Base-by-base conservation (phyloP, 2,797 vertebrate genomes). In the Spondyliosoma cantharus region DNA sequence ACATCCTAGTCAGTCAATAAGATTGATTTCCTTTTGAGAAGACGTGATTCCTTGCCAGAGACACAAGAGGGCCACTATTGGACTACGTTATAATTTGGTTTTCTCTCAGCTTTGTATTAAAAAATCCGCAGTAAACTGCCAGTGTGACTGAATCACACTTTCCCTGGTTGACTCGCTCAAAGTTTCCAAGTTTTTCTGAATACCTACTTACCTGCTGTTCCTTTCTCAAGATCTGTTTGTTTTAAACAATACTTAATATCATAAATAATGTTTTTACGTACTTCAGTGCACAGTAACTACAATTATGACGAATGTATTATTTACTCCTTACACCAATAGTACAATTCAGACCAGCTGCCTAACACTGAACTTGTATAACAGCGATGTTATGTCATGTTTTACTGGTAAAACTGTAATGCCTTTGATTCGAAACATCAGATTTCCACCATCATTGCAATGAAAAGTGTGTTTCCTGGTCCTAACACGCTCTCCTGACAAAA, bases 1-100 rank as follows among this genome's bases (percentile, higher is more conserved):
- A 12, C 60, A 14, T n/a, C 13, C n/a, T 3, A 45, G 61, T 45
- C 68, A 56, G 45, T 71, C 66, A 57, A 25, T n/a, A 66, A 37
- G n/a, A 29, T 1, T 24, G 14, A 20, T 12, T 29, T 45, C 25
- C 45, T 11, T 48, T 46, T 56, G 62, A 49, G 24, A 37, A 37
- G 37, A 37, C 45, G 11, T 15, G 37, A 37, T 32, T 29, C 25
- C 25, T 49, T 59, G 8, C 14, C 15, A 59, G 54, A 25, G 7
- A 7, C 14, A 37, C 20, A 24, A 59, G 43, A 70, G 43, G 49
- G 25, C 3, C 42, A 69, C 37, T n/a, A 48, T 27, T 69, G 12
- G 25, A 37, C 37, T 37, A 37, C 37, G 37, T 11, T 37, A 11
- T 9, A 9, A 32, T 32, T 4, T 32, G 29, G 8, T 54, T 46